Conservation (phyloP, 2,797 vertebrate genomes). For the Cyprinella venusta region DNA sequence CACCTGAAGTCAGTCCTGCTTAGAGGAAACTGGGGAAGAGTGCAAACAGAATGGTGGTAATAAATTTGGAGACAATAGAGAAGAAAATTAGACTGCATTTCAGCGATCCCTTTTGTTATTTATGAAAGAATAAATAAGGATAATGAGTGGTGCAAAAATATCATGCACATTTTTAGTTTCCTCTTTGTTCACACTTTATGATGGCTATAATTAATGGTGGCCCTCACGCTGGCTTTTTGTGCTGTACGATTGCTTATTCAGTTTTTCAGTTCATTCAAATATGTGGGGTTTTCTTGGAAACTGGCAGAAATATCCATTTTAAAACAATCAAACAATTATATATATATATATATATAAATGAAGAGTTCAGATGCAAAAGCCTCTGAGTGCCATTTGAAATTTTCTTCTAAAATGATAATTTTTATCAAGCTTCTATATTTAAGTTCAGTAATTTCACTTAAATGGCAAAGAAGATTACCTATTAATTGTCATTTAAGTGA, state of each 20-base stretch:
- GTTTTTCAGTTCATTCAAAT: background rate
- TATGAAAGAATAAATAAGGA: conserved; percentile 46
- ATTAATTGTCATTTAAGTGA: too few relatives aligned
- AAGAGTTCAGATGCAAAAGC: too few relatives aligned
- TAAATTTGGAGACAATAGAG: conserved; percentile 15
- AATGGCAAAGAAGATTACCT: too few relatives aligned
- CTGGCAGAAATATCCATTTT: conserved; percentile 5
- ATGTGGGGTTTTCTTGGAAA: conserved; percentile 7
- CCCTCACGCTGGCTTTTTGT: conserved; percentile 3
- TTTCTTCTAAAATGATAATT: too few relatives aligned
- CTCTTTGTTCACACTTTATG: conserved; percentile 21
- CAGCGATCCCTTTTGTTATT: conserved; percentile 33
- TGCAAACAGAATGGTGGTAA: conserved; percentile 19
- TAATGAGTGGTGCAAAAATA: conserved; percentile 53
- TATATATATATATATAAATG: too few relatives aligned
- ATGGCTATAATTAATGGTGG: conserved; percentile 54
- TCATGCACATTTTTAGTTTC: conserved; percentile 33
- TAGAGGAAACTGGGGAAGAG: conserved; percentile 10
- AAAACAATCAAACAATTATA: conserved; percentile 38
- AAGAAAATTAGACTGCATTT: conserved; percentile 39
- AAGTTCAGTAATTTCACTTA: too few relatives aligned
- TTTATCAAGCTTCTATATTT: too few relatives aligned
- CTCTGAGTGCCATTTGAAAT: too few relatives aligned
- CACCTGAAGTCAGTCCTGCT: conserved; percentile 29
- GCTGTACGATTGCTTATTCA: conserved; percentile 2